Percentiles rank a stretch among this genome's conserved stretches.
phyloP scores from a whole-genome alignment of 2,113 vertebrate genomes.

The Epinephelus moara region DNA sequence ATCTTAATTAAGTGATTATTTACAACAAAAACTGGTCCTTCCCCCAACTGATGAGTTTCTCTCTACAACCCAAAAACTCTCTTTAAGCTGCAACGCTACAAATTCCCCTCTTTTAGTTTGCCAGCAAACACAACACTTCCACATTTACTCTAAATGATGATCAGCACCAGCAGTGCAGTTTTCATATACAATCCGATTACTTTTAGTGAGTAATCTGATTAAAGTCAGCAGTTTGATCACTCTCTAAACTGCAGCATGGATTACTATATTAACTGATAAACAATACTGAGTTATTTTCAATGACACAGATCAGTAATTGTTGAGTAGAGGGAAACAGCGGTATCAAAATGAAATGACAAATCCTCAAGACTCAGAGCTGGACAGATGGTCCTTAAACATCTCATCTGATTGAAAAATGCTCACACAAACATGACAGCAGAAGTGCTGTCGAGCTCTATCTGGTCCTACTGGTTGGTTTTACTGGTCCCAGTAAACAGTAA shows the following conservation, averaged over 20 bases:
- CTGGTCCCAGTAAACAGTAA: background rate
- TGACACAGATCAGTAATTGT: no score
- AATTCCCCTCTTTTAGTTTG: background rate
- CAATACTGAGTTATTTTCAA: background rate
- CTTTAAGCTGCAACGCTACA: background rate
- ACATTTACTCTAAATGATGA: background rate
- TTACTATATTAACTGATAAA: background rate
- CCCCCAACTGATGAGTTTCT: no score
- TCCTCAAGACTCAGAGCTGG: background rate
- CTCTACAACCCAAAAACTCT: background rate
- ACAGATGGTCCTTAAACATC: background rate
- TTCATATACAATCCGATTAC: background rate
- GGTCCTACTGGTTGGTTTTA: no score
- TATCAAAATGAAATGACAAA: background rate
- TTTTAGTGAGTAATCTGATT: background rate
- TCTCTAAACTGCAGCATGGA: no score
- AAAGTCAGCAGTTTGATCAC: background rate
- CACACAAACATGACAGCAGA: no score
- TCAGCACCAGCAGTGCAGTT: background rate
- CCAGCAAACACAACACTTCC: constrained; percentile 26
- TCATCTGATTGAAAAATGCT: background rate
- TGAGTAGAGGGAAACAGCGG: background rate
- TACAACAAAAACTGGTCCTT: background rate
- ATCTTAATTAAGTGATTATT: background rate
- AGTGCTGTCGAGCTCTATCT: no score